Conservation (phyloP, 2,888 invertebrate species). For the Phanerotoma sp. region DNA sequence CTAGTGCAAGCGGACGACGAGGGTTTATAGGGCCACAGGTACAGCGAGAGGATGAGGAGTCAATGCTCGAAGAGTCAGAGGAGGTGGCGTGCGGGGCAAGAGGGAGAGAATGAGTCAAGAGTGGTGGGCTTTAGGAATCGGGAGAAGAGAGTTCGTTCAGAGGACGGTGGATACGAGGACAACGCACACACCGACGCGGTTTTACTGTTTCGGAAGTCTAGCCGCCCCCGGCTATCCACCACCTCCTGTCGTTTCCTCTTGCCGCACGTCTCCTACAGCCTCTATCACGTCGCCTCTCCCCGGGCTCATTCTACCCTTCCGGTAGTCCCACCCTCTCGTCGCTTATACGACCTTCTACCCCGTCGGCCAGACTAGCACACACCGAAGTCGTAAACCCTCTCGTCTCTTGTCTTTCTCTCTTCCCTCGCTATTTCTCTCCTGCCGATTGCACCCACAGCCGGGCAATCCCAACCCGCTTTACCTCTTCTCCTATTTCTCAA, state of each 20-base stretch:
- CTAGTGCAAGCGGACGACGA: slow-evolving; percentile 44
- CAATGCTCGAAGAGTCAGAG: slow-evolving; percentile 18
- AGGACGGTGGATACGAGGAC: slow-evolving; percentile 19
- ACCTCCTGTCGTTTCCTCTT: slow-evolving; percentile 23
- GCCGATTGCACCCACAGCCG: slow-evolving; percentile 16
- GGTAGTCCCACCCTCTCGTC: slow-evolving; percentile 18
- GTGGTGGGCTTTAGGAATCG: slow-evolving; percentile 25
- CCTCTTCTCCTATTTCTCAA: slow-evolving; percentile 13
- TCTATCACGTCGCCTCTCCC: slow-evolving; percentile 9
- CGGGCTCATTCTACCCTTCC: slow-evolving; percentile 23
- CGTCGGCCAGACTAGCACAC: slow-evolving; percentile 45
- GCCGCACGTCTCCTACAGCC: slow-evolving; percentile 20
- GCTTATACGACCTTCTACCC: slow-evolving; percentile 52
- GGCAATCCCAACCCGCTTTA: slow-evolving; percentile 26
- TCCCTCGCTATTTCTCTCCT: slow-evolving; percentile 29
- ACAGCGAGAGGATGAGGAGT: slow-evolving; percentile 28
- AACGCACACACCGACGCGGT: slow-evolving; percentile 44
- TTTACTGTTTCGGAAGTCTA: slow-evolving; percentile 55
- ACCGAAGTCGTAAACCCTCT: slow-evolving; percentile 27
- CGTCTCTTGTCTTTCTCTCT: slow-evolving; percentile 8
- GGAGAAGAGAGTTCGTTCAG: slow-evolving; percentile 22
- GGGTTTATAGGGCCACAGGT: slow-evolving; percentile 42
- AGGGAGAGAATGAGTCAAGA: slow-evolving; percentile 14
- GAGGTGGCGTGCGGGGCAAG: too few relatives aligned
- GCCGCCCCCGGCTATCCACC: slow-evolving; percentile 48